Base-by-base conservation (phyloP, 2,888 invertebrate genomes). In the Amiota mariae region DNA sequence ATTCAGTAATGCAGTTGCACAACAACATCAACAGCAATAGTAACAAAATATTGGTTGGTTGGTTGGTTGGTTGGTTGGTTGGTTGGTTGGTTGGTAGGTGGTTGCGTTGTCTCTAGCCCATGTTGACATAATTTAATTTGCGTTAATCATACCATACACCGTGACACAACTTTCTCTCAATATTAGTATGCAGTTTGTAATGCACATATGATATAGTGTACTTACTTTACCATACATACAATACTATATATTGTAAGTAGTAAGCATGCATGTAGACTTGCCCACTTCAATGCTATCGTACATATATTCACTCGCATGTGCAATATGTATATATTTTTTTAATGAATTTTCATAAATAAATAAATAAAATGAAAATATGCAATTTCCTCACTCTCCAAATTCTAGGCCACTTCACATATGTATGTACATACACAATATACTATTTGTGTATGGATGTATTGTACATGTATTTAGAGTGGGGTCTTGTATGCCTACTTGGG, bases 271-370 rank as follows among this genome's bases (percentile, higher is more conserved):
- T 36, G 36, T n/a, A n/a, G n/a, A 6, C 36, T 6, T 36, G 6
- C 36, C 3, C 36, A 36, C 36, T 36, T 36, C 36, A 36, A 54
- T 12, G n/a, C n/a, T n/a, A n/a, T n/a, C n/a, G 11, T 15, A 54
- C 54, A 10, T 15, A 54, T 47, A n/a, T 1, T 12, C 46, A 63
- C 63, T n/a, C n/a, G 46, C 11, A 46, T 24, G 24, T 24, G 24
- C n/a, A n/a, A n/a, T 13, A 59, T 59, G 13, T 6, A 6, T 12
- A 20, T 20, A 24, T 8, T 18, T 61, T n/a, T 61, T 64, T 64
- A 47, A 64, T 64, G 64, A 64, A 64, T 47, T 64, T 64, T 47
- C 64, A 47, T 47, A 46, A 64, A 64, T 64, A 64, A 64, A 64
- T 64, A 64, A 64, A 64, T 64, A 46, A 47, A 54, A 36, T 36